phyloP scores from a whole-genome alignment of 2,888 invertebrate genomes.

The Spisula solida region DNA sequence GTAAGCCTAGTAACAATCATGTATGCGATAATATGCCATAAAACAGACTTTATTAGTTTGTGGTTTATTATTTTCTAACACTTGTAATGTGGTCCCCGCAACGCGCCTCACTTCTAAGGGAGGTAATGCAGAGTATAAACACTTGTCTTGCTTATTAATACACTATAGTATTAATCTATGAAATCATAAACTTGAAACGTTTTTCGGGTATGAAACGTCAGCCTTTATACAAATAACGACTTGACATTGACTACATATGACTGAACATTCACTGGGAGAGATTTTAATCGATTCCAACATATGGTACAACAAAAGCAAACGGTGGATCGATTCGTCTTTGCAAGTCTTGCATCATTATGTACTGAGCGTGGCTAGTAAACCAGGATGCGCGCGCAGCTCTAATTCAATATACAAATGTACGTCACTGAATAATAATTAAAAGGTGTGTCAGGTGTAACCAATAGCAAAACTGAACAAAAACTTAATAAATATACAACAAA shows the following conservation, averaged over 20 bases:
- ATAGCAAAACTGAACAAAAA: not conserved
- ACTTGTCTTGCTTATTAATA: too few relatives aligned
- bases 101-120: not conserved
- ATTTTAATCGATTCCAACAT: too few relatives aligned
- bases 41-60: not conserved
- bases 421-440: not conserved
- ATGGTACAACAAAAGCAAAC: not conserved
- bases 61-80: not conserved
- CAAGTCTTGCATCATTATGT: conserved; percentile 3
- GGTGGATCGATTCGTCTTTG: not conserved
- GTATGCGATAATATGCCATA: too few relatives aligned
- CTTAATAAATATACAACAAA: too few relatives aligned
- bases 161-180: too few relatives aligned
- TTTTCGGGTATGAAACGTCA: too few relatives aligned
- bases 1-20: too few relatives aligned
- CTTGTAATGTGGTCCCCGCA: not conserved
- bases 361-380: not conserved
- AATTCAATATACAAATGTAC: not conserved
- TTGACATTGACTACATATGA: too few relatives aligned
- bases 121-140: not conserved
- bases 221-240: too few relatives aligned
- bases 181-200: too few relatives aligned
- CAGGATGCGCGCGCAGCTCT: not conserved
- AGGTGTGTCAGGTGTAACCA: conserved; percentile 4
- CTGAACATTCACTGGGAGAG: too few relatives aligned